A percentile compares a stretch with the other conserved stretches of the same genome.
Conservation (phyloP, 2,888 invertebrate genomes). For the Vannuccia rotundouncinata region DNA sequence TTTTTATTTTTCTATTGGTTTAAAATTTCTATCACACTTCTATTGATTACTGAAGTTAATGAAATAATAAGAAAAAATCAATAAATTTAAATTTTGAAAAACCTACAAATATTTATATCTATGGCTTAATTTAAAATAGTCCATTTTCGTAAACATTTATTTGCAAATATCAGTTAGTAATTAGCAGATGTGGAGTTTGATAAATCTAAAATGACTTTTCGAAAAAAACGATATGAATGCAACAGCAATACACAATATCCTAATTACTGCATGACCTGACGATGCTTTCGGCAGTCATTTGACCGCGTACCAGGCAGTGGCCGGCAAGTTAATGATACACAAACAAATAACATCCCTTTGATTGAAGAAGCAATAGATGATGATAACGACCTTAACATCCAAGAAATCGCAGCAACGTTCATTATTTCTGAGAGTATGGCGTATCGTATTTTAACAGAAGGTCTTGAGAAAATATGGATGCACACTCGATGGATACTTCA, state of each 20-base stretch:
- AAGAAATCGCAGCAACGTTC: conserved; percentile 16
- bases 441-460: conserved; percentile 15
- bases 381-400: neutral
- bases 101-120: neutral
- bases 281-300: neutral
- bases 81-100: neutral
- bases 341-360: neutral
- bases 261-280: conserved; percentile 4
- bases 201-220: neutral
- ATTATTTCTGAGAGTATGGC: neutral
- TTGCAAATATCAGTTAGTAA: conserved; percentile 16
- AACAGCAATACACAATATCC: conserved; percentile 26
- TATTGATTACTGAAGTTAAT: neutral
- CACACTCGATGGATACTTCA: conserved; percentile 5
- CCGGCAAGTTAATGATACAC: neutral
- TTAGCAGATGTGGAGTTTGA: neutral
- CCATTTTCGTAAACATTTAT: neutral
- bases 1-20: neutral
- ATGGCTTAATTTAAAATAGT: neutral
- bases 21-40: neutral
- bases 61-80: neutral
- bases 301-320: neutral
- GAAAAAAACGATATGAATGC: neutral
- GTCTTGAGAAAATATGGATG: neutral
- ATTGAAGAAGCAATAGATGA: conserved; percentile 20